Evolutionary conservation across 2,797 vertebrate species (phyloP).

Genomic region (Morelia viridis): DNA sequence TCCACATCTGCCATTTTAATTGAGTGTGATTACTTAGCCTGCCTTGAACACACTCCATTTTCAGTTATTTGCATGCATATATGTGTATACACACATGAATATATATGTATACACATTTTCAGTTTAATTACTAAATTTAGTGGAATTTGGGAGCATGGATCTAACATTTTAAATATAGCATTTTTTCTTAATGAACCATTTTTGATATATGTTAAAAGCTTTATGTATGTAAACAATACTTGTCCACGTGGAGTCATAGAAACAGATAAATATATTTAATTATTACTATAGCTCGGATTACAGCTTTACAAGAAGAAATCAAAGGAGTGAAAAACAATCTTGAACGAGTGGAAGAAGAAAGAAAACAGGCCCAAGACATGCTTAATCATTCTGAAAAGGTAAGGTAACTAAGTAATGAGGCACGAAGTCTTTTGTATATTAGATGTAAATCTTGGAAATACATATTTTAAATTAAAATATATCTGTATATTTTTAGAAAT

Average conservation of each 20-base stretch:
- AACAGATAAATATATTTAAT: slow-evolving; percentile 29
- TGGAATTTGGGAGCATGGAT: not conserved
- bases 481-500: not conserved
- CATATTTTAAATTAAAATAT: slow-evolving; percentile 36
- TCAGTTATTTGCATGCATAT: not conserved
- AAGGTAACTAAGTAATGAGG: slow-evolving; percentile 17
- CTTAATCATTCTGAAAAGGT: slow-evolving; percentile 96
- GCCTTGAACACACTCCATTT: not conserved
- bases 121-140: not conserved
- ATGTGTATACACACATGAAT: not conserved
- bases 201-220: not conserved
- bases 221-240: not conserved
- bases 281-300: slow-evolving; percentile 81
- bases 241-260: not conserved
- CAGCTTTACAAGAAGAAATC: slow-evolving; percentile 91
- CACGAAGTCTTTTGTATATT: slow-evolving; percentile 1
- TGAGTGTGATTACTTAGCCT: not conserved
- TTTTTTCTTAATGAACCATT: not conserved
- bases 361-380: slow-evolving; percentile 91
- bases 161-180: not conserved
- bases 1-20: not conserved
- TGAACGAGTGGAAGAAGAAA: slow-evolving; percentile 88
- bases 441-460: not conserved
- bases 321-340: slow-evolving; percentile 88
- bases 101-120: not conserved